Base-by-base conservation (phyloP, 2,888 invertebrate genomes). In the Baccha elongata region DNA sequence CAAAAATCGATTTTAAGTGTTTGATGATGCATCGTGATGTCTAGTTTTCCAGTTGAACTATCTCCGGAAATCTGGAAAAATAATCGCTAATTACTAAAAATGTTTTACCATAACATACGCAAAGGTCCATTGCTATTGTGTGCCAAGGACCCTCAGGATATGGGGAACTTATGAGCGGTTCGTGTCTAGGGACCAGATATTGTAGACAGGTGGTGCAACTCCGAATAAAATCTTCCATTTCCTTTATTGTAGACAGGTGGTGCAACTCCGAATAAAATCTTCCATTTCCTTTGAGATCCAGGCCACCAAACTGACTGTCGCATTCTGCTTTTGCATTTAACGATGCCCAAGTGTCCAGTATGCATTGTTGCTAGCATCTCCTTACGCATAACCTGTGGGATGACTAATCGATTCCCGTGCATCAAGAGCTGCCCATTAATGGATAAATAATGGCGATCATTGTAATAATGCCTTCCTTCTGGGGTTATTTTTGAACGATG, bases 321-420 rank as follows among this genome's bases (percentile, higher is more conserved):
- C 32, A 68, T 68, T 11, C 53, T 23, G 29, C 42, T 32, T 52
- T 67, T 67, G 52, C 21, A 44, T 67, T 67, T 53, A 10, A 67
- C 52, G 8, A 53, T 53, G 29, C 64, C 42, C 19, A 52, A 32
- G 42, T 67, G 42, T 32, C 35, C 40, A 1, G 42, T 53, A 8
- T 32, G 67, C 40, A 67, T 53, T n/a, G 52, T 65, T 40, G 50
- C 37, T 50, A 65, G 11, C 65, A 65, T 65, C 65, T 65, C 32
- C 8, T 23, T 21, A 1, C 26, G 65, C 50, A 50, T 50, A 26
- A 5, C 52, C 3, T 42, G 37, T 65, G 50, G 48, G 19, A 65
- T 65, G 11, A 65, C 65, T 15, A 67, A 10, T 17, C 67, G 67
- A 42, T 42, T 67, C 11, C 67, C 53, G 29, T 67, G 67, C 67